Evolutionary conservation across 1,140 invertebrate genomes (phyloP), one percentile per base, ranked within the genome.

Genomic region (Myzus persicae): DNA sequence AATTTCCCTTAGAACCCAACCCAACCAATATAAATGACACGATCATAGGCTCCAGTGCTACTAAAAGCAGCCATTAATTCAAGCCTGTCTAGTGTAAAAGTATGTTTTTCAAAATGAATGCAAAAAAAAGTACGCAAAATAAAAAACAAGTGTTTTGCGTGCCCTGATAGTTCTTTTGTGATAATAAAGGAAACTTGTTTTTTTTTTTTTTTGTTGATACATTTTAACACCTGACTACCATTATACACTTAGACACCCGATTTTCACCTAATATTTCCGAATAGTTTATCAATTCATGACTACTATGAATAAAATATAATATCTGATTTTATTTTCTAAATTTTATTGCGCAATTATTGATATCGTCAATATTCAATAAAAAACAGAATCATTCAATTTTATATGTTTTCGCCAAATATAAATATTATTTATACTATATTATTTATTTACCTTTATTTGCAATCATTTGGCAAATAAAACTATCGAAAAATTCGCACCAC

Each of bases 1-100:
- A 8, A 51, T 88, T 88, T 89, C n/a, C 36, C 36, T 89, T 89
- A 9, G 46, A 89, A 89, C 46, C 36, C 36, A 31, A 38, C 88
- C 46, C 46, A 51, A 54, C 48, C 8, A 87, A 87, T 89, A 89
- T 54, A 89, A 48, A 89, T n/a, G 54, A 59, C 51, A 67, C 51
- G 88, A 59, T 59, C 26, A 42, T 40, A 59, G 51, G 51, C 88
- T 59, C 88, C 26, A 67, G 4, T 90, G n/a, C 89, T 67, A 90
- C 54, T 90, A 90, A 90, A 90, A 90, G 26, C 89, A 90, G 54
- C 54, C 89, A 90, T 90, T 90, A 67, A 90, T 90, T 67, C 26
- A 67, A 42, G 11, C 31, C 51, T 90, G 89, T 67, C 89, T 90
- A 26, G 26, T n/a, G 26, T 59, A 90, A 90, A 90, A 90, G 22